A percentile compares a stretch with the other conserved stretches of the same genome.
phyloP scores from a whole-genome alignment of 2,888 invertebrate genomes.

The Anorthoa munda region DNA sequence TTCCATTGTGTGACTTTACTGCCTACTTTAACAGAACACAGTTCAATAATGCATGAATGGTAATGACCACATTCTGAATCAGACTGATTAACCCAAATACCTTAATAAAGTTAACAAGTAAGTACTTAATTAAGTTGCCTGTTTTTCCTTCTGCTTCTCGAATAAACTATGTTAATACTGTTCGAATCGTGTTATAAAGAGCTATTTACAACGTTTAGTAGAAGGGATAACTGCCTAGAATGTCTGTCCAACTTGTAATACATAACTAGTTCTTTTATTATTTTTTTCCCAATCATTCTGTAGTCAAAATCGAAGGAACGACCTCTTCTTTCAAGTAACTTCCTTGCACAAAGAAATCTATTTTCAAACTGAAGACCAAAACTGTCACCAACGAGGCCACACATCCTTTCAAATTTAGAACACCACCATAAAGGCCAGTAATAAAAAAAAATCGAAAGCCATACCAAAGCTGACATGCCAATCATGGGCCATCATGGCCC shows the following conservation, averaged over 20 bases:
- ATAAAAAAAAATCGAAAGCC: conserved; percentile 47
- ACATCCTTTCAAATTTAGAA: conserved; percentile 34
- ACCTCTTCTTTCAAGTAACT: too few relatives aligned
- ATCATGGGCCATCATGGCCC: conserved; percentile 20
- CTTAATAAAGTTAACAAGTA: not conserved
- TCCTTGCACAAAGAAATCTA: not conserved
- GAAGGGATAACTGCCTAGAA: not conserved
- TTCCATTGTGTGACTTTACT: conserved; percentile 14
- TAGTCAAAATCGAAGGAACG: too few relatives aligned
- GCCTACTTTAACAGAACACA: not conserved
- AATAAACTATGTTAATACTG: not conserved
- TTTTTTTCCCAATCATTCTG: not conserved
- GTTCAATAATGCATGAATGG: conserved; percentile 2
- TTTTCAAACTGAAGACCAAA: not conserved
- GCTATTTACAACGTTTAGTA: too few relatives aligned
- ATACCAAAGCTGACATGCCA: conserved; percentile 25
- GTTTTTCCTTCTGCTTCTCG: not conserved
- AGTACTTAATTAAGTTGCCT: not conserved
- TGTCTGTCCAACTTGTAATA: not conserved
- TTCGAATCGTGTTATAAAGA: not conserved
- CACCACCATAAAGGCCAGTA: conserved; percentile 15
- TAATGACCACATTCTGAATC: conserved; percentile 26
- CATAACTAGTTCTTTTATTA: not conserved
- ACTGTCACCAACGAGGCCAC: not conserved
- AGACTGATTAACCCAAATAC: conserved; percentile 28